Evolutionary conservation across 2,113 vertebrate genomes (phyloP).

Genomic region (Sceloporus undulatus): DNA sequence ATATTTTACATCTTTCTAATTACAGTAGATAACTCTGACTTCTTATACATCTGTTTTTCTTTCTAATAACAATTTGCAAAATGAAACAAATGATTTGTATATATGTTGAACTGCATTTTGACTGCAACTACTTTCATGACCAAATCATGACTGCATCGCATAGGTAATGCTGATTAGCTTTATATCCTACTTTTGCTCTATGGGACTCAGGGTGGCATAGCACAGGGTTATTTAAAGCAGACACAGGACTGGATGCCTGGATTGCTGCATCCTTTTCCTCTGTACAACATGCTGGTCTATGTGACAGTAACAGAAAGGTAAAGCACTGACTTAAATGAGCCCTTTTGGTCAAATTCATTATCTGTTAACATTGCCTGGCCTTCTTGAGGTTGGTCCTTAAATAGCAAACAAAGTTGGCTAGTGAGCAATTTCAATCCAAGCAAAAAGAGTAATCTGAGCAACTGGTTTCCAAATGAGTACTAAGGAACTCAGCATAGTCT

Average conservation of each 20-base stretch:
- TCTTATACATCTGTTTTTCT: background rate
- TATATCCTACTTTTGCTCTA: background rate
- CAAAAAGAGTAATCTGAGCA: too few species aligned
- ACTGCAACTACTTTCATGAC: conserved; percentile 38
- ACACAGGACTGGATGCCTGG: background rate
- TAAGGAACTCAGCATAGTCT: background rate
- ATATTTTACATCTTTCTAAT: conserved; percentile 21
- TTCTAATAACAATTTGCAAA: conserved; percentile 25
- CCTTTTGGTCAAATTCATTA: background rate
- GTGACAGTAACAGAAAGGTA: background rate
- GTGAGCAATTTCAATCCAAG: background rate
- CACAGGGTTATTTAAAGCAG: background rate
- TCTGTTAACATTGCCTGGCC: background rate
- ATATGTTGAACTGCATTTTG: conserved; percentile 17
- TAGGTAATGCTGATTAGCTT: background rate
- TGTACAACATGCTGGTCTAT: background rate
- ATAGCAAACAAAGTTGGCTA: background rate
- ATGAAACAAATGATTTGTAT: conserved; percentile 19
- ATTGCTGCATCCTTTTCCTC: background rate
- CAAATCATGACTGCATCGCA: background rate
- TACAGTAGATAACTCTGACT: conserved; percentile 44
- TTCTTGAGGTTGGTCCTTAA: background rate
- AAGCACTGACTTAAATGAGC: too few species aligned
- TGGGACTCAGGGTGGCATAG: background rate
- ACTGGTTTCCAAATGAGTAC: too few species aligned